Conservation (phyloP, 1,140 invertebrate species). For the Tetranychus urticae region DNA sequence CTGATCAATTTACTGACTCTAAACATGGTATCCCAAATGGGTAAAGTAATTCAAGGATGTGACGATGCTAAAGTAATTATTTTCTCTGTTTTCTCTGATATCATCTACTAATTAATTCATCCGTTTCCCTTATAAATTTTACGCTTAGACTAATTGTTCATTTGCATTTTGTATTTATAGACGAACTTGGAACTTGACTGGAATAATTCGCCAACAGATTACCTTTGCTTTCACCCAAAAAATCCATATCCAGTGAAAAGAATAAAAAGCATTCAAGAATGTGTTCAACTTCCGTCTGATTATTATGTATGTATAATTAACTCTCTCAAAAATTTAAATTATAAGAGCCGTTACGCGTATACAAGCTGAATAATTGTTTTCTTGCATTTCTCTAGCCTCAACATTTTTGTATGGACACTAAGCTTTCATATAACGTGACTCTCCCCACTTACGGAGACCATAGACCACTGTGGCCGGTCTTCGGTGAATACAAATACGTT, state of each 20-base stretch:
- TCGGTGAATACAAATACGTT: constrained; percentile 55
- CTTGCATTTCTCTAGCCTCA: constrained; percentile 25
- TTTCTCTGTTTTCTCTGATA: too few relatives aligned
- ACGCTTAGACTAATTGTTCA: neutral
- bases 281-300: constrained; percentile 30
- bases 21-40: neutral
- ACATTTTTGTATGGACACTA: constrained; percentile 41
- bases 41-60: neutral
- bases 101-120: neutral
- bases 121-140: neutral
- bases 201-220: constrained; percentile 33
- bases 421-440: constrained; percentile 33
- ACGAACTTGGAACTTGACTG: constrained; percentile 41
- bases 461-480: constrained; percentile 51
- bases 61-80: neutral
- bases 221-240: constrained; percentile 35
- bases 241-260: constrained; percentile 19
- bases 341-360: neutral
- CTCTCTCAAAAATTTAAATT: neutral
- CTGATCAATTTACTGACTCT: neutral
- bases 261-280: constrained; percentile 27
- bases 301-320: constrained; percentile 28
- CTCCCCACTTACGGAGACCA: constrained; percentile 46
- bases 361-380: constrained; percentile 5
- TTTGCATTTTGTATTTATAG: constrained; percentile 24